phyloP scores from a whole-genome alignment of 1,140 invertebrate species.

The Drosophila nasuta region DNA sequence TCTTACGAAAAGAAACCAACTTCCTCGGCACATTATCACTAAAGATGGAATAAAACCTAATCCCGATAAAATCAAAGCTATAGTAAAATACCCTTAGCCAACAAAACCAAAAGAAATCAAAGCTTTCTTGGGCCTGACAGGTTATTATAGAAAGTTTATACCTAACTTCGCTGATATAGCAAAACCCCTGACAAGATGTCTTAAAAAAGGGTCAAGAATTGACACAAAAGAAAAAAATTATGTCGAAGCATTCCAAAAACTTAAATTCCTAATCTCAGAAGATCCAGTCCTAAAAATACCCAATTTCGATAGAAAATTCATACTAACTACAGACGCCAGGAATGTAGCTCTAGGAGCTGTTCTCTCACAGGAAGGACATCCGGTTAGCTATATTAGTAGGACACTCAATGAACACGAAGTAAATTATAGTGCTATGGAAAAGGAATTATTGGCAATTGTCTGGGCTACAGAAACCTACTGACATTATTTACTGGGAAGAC shows the following conservation, averaged over 20 bases:
- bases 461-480: too few relatives aligned
- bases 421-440: too few relatives aligned
- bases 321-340: conserved; percentile 17
- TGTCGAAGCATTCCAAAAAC: conserved; percentile 21
- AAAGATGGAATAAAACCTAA: conserved; percentile 33
- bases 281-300: conserved; percentile 24
- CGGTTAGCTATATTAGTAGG: too few relatives aligned
- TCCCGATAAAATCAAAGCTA: conserved; percentile 57
- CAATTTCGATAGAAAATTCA: conserved; percentile 22
- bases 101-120: not conserved
- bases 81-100: conserved; percentile 58
- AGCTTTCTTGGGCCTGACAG: conserved; percentile 3
- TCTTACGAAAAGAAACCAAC: conserved; percentile 46
- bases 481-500: too few relatives aligned
- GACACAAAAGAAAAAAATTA: not conserved
- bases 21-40: conserved; percentile 69
- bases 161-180: conserved; percentile 15
- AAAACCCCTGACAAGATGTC: conserved; percentile 62
- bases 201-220: conserved; percentile 19
- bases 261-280: conserved; percentile 22
- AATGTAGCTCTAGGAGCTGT: too few relatives aligned
- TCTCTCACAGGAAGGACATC: too few relatives aligned
- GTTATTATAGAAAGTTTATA: conserved; percentile 31
- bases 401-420: too few relatives aligned
- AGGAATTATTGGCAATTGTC: too few relatives aligned